Conservation (phyloP, 2,888 invertebrate genomes). For the Noctua janthe region DNA sequence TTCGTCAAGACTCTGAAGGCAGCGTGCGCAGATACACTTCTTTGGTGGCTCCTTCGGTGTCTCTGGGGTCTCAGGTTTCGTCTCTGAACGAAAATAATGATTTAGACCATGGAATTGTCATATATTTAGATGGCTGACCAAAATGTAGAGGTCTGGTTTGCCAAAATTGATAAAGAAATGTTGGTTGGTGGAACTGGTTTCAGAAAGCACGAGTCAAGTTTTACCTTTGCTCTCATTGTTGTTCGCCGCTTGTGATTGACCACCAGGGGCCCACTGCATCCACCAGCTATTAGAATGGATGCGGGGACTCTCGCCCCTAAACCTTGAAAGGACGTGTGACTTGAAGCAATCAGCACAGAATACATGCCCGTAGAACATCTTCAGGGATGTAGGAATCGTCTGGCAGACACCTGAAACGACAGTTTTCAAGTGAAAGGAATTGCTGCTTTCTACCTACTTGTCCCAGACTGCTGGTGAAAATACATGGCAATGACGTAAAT, state of each 20-base stretch:
- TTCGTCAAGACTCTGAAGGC: slow-evolving; percentile 80
- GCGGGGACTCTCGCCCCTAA: slow-evolving; percentile 78
- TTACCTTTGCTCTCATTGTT: slow-evolving; percentile 61
- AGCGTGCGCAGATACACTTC: slow-evolving; percentile 82
- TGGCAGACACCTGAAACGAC: slow-evolving; percentile 80
- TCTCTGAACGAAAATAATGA: slow-evolving; percentile 26
- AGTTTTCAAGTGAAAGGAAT: no score
- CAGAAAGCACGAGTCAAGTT: not conserved
- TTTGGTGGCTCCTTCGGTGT: slow-evolving; percentile 61
- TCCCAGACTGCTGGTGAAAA: no score
- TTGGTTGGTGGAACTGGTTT: not conserved
- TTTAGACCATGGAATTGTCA: not conserved
- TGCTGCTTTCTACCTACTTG: no score
- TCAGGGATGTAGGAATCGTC: slow-evolving; percentile 81
- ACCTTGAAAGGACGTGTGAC: slow-evolving; percentile 80
- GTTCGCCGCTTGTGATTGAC: slow-evolving; percentile 66
- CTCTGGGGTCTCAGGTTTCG: slow-evolving; percentile 32
- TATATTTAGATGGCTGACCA: not conserved
- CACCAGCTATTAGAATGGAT: slow-evolving; percentile 84
- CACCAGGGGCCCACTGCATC: slow-evolving; percentile 84
- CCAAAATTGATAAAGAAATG: not conserved
- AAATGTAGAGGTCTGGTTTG: not conserved
- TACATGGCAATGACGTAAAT: no score
- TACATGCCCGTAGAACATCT: slow-evolving; percentile 88
- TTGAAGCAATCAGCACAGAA: slow-evolving; percentile 87